Base-by-base conservation (phyloP, 1,140 invertebrate genomes). In the Leptopilina boulardi region DNA sequence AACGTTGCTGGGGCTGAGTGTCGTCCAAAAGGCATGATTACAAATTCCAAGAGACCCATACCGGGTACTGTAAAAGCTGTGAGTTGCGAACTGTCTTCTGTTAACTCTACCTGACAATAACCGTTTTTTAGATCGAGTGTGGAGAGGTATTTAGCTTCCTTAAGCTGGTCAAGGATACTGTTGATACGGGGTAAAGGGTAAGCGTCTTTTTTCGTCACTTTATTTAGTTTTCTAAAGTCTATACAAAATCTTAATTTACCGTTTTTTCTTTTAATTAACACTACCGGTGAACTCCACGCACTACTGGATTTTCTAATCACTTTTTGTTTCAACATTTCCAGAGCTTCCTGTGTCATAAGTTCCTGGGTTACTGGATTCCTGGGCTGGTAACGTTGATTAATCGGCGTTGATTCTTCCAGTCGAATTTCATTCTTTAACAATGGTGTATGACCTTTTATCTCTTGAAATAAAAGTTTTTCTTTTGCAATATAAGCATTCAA, bases 51-150 rank as follows among this genome's bases (percentile, higher is more conserved):
- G 3, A 38, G 34, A 9, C 34, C 34, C 34, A 38, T 4, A 38
- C 34, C 34, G 3, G 34, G 34, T 9, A n/a, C 15, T 3, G 44
- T 15, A 13, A 89, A 88, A 1, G 85, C 84, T 0, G 85, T 88
- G 11, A 74, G 51, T 9, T 38, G 30, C 10, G 51, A 66, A 0
- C 19, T 47, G 0, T 75, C 3, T 76, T 80, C 73, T 3, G 54
- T 41, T 0, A 84, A 79, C 74, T 72, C 75, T 1, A 90, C 85
- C 66, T 90, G 89, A 71, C 87, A 85, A 56, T 87, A 89, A 6
- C 87, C 87, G 30, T 86, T 87, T 0, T 78, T 83, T 15, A 92
- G 73, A 81, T 93, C 91, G 0, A 92, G 54, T 0, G 85, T 84
- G 0, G 86, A 84, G 72, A 92, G 91, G 23, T 81, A 87, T n/a